phyloP scores from a whole-genome alignment of 2,797 vertebrate species.

The Eupleurogrammus muticus region DNA sequence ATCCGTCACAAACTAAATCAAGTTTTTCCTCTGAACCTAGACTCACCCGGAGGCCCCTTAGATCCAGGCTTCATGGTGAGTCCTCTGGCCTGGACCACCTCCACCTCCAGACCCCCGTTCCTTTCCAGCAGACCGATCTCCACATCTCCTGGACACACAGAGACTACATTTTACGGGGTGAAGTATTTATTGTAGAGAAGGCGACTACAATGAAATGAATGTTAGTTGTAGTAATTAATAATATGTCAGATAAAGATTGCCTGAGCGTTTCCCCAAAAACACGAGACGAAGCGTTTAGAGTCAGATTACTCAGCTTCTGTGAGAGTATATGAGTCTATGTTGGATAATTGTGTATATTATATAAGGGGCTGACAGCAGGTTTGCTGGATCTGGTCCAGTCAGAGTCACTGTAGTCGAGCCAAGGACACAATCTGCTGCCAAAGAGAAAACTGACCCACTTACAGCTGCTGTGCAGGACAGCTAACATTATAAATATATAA shows the following conservation, averaged over 20 bases:
- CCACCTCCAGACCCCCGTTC: constrained; percentile 96
- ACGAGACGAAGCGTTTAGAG: neutral
- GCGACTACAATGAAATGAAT: too few relatives aligned
- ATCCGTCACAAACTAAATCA: too few relatives aligned
- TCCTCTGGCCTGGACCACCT: constrained; percentile 96
- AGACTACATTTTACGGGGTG: neutral
- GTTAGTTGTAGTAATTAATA: too few relatives aligned
- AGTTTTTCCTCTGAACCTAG: too few relatives aligned
- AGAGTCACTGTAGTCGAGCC: constrained; percentile 59
- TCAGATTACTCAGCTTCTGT: constrained; percentile 56
- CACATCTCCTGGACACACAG: constrained; percentile 88
- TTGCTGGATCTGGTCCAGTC: constrained; percentile 57
- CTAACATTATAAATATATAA: too few relatives aligned
- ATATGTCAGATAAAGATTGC: too few relatives aligned
- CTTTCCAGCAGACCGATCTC: constrained; percentile 96
- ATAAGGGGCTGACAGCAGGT: constrained; percentile 46
- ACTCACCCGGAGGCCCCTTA: constrained; percentile 94
- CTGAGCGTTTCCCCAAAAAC: too few relatives aligned
- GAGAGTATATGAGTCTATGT: constrained; percentile 42
- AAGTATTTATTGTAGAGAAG: too few relatives aligned
- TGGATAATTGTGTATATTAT: too few relatives aligned
- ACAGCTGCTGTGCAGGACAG: constrained; percentile 34
- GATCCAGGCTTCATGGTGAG: constrained; percentile 95
- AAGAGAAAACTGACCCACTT: constrained; percentile 72
- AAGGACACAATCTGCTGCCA: constrained; percentile 66